Evolutionary conservation across 2,797 vertebrate species (phyloP).

Genomic region (Protosalanx chinensis): DNA sequence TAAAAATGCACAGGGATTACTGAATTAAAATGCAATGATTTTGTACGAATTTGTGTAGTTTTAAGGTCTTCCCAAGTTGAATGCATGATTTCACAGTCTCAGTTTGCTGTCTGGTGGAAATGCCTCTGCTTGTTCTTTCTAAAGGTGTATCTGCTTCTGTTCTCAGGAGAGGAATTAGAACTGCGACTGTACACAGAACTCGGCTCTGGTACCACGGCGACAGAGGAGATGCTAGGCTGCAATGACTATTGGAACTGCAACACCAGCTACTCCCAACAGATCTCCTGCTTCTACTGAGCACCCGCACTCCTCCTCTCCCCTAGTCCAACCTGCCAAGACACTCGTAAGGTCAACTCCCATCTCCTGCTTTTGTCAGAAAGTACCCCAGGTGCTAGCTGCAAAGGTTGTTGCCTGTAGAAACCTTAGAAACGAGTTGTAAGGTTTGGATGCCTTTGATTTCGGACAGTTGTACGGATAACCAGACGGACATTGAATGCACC

Average conservation of each 20-base stretch:
- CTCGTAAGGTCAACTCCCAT: background rate
- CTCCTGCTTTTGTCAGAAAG: background rate
- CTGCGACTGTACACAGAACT: slow-evolving; percentile 57
- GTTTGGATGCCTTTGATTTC: background rate
- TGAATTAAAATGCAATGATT: too few species aligned
- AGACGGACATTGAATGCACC: too few species aligned
- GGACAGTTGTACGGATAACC: too few species aligned
- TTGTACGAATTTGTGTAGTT: background rate
- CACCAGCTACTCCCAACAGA: slow-evolving; percentile 9
- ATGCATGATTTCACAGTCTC: background rate
- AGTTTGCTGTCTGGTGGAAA: background rate
- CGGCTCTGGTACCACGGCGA: slow-evolving; percentile 7
- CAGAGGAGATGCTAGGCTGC: slow-evolving; percentile 27
- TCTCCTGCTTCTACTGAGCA: background rate
- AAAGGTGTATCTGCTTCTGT: slow-evolving; percentile 27
- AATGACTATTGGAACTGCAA: slow-evolving; percentile 17
- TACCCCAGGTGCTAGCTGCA: background rate
- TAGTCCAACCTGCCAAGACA: background rate
- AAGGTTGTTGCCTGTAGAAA: background rate
- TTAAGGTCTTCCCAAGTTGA: background rate
- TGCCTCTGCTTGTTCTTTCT: background rate
- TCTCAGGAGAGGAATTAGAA: slow-evolving; percentile 62
- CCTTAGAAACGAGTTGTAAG: background rate
- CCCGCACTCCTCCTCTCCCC: background rate
- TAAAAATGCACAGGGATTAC: too few species aligned